Conservation (phyloP, 2,888 invertebrate genomes). For the Allacma fusca region DNA sequence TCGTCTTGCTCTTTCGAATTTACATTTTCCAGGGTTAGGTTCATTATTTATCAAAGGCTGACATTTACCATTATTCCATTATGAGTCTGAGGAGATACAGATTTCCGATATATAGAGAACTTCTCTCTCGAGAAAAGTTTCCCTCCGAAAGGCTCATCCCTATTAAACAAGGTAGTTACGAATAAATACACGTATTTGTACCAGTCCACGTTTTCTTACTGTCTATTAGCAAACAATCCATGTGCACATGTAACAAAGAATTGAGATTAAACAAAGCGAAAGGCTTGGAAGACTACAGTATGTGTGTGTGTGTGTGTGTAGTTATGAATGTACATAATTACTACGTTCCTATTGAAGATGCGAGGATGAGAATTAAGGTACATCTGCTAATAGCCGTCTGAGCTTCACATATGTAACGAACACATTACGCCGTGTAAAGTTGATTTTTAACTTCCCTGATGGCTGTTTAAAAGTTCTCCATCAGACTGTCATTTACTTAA, state of each 20-base stretch:
- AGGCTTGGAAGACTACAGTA: too few species aligned
- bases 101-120: too few species aligned
- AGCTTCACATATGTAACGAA: too few species aligned
- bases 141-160: too few species aligned
- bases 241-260: background rate
- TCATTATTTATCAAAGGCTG: background rate
- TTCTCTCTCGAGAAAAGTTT: too few species aligned
- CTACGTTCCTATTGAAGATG: conserved; percentile 5
- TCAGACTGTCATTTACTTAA: conserved; percentile 10
- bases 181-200: too few species aligned
- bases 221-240: too few species aligned
- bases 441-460: background rate
- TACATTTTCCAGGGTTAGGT: conserved; percentile 14
- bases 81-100: too few species aligned
- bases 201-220: too few species aligned
- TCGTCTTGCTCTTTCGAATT: conserved; percentile 9
- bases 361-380: background rate
- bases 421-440: background rate
- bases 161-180: too few species aligned
- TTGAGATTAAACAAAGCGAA: background rate
- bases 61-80: background rate
- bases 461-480: background rate
- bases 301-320: too few species aligned
- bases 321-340: background rate
- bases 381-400: too few species aligned